Evolutionary conservation across 2,888 invertebrate species (phyloP).

Genomic region (Heliconius sara): DNA sequence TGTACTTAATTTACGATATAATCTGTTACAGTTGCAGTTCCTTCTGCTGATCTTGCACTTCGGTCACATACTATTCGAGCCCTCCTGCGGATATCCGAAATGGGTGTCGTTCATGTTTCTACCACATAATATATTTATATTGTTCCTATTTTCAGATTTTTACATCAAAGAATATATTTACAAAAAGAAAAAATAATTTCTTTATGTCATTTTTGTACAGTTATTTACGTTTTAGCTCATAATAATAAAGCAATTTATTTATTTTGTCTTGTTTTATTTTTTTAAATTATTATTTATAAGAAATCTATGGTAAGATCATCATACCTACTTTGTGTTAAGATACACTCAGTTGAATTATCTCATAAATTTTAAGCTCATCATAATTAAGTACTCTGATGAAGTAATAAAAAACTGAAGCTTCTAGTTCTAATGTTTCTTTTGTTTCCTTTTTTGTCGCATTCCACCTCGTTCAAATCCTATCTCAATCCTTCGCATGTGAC

Average conservation of each 20-base stretch:
- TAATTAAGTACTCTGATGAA: neutral
- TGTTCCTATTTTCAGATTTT: conserved; percentile 87
- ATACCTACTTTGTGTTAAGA: neutral
- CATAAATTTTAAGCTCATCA: neutral
- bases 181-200: conserved; percentile 69
- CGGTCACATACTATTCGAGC: conserved; percentile 79
- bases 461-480: neutral
- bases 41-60: conserved; percentile 85
- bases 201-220: conserved; percentile 50
- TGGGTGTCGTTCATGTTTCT: conserved; percentile 83
- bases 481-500: neutral
- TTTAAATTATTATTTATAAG: neutral
- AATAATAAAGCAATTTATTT: conserved; percentile 45
- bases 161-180: conserved; percentile 87
- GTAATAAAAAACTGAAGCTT: neutral
- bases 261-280: conserved; percentile 17
- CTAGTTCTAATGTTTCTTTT: neutral
- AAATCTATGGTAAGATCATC: neutral
- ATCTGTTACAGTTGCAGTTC: conserved; percentile 84
- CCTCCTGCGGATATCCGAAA: conserved; percentile 86
- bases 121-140: conserved; percentile 87
- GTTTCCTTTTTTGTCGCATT: neutral
- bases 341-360: neutral
- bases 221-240: conserved; percentile 33
- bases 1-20: conserved; percentile 1